Base-by-base conservation (phyloP, 2,113 vertebrate species). In the Cinclus mexicanus region DNA sequence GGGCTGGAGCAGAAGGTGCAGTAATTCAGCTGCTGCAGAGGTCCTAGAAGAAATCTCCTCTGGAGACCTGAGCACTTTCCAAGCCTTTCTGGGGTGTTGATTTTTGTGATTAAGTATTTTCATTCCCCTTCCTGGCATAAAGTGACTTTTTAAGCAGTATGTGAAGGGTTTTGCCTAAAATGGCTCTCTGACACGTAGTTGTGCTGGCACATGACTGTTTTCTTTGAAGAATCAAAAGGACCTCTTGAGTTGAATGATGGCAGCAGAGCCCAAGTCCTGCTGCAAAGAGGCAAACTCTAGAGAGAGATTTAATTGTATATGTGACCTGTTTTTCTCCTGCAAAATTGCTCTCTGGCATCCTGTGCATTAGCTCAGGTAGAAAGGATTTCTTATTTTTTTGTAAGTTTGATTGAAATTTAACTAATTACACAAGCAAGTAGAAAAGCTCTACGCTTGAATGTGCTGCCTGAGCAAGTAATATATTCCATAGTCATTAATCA, bases 401-500 rank as follows among this genome's bases (percentile, higher is more conserved):
- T 87, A 94, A 83, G 67, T 97, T 97, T 97, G 94, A 96, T 94
- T 96, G 83, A 87, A 96, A 96, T 97, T 31, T 96, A 60, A 88
- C 76, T 97, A 95, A 97, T 96, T 97, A 89, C 93, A 82, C 3
- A 15, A 77, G 39, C 67, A 91, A 63, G 22, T 88, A 95, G 74
- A 88, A 93, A 71, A 91, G 70, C 93, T 77, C 46, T 56, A 83
- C 46, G 64, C 25, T 28, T 78, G 87, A 76, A 85, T 91, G 64
- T 82, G 78, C 75, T 95, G 89, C 55, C 86, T 86, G 88, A 84
- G 91, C 68, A 92, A 91, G 52, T 12, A 88, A 33, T 63, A 57
- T 76, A 89, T 96, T 90, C 59, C 89, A 84, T 60, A 64, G 89
- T 35, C 79, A 47, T 96, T 96, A 97, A 96, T 97, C 64, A 92